Percentiles rank a stretch among this genome's conserved stretches.
phyloP scores from a whole-genome alignment of 2,888 invertebrate species.

The Eupithecia subfuscata region DNA sequence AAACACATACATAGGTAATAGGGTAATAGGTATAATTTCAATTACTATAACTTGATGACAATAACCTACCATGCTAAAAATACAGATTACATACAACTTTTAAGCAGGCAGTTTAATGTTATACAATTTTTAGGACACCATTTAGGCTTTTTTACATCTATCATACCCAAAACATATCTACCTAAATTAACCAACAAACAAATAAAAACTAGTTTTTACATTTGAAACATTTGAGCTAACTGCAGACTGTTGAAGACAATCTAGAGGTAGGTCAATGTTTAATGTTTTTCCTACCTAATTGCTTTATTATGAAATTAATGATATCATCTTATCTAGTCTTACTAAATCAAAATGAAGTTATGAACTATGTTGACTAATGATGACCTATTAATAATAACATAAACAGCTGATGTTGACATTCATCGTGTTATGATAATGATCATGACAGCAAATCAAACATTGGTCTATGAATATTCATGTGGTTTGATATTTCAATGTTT shows the following conservation, averaged over 20 bases:
- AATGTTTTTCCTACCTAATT: neutral
- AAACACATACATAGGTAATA: neutral
- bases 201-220: neutral
- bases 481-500: slow-evolving; percentile 25
- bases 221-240: neutral
- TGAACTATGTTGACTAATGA: neutral
- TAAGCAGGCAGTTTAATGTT: too few relatives aligned
- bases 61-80: neutral
- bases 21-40: too few relatives aligned
- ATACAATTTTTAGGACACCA: neutral
- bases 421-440: slow-evolving; percentile 24
- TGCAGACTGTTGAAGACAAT: neutral
- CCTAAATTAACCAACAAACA: neutral
- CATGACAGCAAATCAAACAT: slow-evolving; percentile 33
- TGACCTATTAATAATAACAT: slow-evolving; percentile 15
- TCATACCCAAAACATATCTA: neutral
- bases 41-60: neutral
- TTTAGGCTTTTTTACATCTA: neutral
- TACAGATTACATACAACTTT: too few relatives aligned
- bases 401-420: slow-evolving; percentile 34
- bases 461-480: slow-evolving; percentile 30
- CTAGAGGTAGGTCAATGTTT: neutral
- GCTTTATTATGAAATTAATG: neutral
- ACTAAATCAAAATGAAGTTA: neutral
- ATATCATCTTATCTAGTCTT: neutral